Conservation (phyloP, 1,140 invertebrate species). For the Habropoda laboriosa region DNA sequence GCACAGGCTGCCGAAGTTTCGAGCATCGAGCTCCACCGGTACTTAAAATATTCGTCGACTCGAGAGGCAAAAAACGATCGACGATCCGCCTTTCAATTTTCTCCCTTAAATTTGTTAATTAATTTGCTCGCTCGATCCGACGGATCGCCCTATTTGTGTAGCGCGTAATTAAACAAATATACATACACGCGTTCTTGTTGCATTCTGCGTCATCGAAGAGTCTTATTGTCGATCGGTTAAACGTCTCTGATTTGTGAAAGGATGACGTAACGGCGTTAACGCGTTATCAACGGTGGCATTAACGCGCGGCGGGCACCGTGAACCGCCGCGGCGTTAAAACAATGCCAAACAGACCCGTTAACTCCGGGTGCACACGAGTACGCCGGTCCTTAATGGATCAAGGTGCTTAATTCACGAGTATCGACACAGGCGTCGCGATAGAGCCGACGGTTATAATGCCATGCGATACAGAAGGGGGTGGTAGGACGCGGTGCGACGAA, state of each 20-base stretch:
- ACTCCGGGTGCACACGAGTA: conserved; percentile 27
- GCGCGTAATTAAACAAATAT: too few relatives aligned
- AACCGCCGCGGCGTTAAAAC: conserved; percentile 43
- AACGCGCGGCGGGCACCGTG: conserved; percentile 8
- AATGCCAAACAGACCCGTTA: conserved; percentile 44
- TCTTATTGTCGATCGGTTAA: not conserved
- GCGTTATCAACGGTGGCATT: conserved; percentile 27
- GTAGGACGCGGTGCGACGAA: conserved; percentile 24
- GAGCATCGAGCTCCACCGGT: conserved; percentile 1
- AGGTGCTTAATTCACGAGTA: conserved; percentile 62
- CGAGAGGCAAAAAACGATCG: conserved; percentile 17
- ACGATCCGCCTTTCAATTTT: not conserved
- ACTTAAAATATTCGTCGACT: conserved; percentile 40
- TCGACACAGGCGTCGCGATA: conserved; percentile 57
- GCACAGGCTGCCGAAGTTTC: conserved; percentile 41
- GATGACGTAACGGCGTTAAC: conserved; percentile 6
- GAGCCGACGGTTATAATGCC: conserved; percentile 53
- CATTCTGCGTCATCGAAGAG: too few relatives aligned
- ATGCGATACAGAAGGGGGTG: conserved; percentile 60
- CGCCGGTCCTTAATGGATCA: conserved; percentile 58
- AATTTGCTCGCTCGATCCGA: not conserved
- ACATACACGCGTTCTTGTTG: too few relatives aligned
- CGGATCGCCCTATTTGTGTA: too few relatives aligned
- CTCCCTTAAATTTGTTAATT: conserved; percentile 5
- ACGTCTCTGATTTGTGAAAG: not conserved